A percentile compares a stretch with the other conserved stretches of the same genome.
Conservation (phyloP, 2,888 invertebrate genomes). For the Stenolophus ochropezus region DNA sequence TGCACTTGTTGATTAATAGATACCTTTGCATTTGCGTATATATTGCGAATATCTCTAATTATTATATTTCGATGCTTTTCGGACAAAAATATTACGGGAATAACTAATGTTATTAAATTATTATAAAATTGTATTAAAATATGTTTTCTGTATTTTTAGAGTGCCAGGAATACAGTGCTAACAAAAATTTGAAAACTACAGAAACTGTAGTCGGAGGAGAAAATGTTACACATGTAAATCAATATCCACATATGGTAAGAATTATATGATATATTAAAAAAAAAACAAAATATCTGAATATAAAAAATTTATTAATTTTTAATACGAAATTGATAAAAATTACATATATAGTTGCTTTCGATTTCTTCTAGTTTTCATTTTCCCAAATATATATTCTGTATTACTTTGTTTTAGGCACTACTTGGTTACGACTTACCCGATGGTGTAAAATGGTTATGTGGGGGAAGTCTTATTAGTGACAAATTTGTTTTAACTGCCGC, state of each 20-base stretch:
- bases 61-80: too few relatives aligned
- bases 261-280: too few relatives aligned
- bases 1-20: too few relatives aligned
- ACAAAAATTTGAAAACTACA: constrained; percentile 28
- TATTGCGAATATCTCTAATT: too few relatives aligned
- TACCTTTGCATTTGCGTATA: too few relatives aligned
- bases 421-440: constrained; percentile 50
- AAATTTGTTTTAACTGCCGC: constrained; percentile 79
- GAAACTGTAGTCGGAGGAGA: background rate
- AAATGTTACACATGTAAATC: background rate
- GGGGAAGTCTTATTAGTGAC: constrained; percentile 78
- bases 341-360: too few relatives aligned
- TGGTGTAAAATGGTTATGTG: constrained; percentile 74
- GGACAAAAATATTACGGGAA: constrained; percentile 58
- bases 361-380: too few relatives aligned
- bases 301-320: too few relatives aligned
- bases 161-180: constrained; percentile 29
- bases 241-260: constrained; percentile 39
- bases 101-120: constrained; percentile 65
- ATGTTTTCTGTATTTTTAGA: constrained; percentile 39
- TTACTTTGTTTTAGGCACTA: constrained; percentile 53
- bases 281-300: too few relatives aligned
- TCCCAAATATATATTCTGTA: too few relatives aligned
- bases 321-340: too few relatives aligned
- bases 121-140: constrained; percentile 63